Base-by-base conservation (phyloP, 2,113 vertebrate genomes). In the Microtus pennsylvanicus region DNA sequence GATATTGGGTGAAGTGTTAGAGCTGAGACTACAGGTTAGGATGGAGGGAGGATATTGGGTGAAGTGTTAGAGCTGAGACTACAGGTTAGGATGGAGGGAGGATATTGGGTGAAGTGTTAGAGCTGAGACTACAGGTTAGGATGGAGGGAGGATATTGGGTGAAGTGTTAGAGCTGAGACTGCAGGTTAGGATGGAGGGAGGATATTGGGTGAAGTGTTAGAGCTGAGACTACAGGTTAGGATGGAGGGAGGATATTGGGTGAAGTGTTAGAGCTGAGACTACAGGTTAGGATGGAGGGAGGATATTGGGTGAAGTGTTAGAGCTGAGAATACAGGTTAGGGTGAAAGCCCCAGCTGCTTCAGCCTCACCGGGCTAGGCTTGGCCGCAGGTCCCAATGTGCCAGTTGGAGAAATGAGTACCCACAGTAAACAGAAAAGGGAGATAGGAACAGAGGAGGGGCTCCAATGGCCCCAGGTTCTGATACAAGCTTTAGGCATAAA, bases 41-140 rank as follows among this genome's bases (percentile, higher is more conserved):
- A 24, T 65, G 0, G 12, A 5, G 61, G 61, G 90, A 21, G 55
- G 45, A 19, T 0, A 0, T 1, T n/a, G 26, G 19, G 17, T 21
- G n/a, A 90, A 77, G 11, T 5, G 35, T 13, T 19, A 9, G n/a
- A 78, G 24, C 17, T 45, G 30, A 26, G 47, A 70, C 6, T 70
- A 35, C 47, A 74, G 47, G 55, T 55, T 74, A 42, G 38, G 38
- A 42, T 42, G 38, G 38, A 42, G 38, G n/a, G 38, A 42, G 38
- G 38, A 42, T 42, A 42, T 42, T 42, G 38, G 38, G 38, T 42
- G 38, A 42, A 42, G 38, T 42, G 38, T 42, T 42, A 42, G 38
- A 42, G 38, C 38, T 42, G 38, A 42, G 2, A 42, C 38, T 42
- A 42, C 38, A 42, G 38, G 38, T n/a, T 16, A 30, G 47, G 58